Evolutionary conservation across 2,888 invertebrate species (phyloP).

Genomic region (Calameuta filiformis): DNA sequence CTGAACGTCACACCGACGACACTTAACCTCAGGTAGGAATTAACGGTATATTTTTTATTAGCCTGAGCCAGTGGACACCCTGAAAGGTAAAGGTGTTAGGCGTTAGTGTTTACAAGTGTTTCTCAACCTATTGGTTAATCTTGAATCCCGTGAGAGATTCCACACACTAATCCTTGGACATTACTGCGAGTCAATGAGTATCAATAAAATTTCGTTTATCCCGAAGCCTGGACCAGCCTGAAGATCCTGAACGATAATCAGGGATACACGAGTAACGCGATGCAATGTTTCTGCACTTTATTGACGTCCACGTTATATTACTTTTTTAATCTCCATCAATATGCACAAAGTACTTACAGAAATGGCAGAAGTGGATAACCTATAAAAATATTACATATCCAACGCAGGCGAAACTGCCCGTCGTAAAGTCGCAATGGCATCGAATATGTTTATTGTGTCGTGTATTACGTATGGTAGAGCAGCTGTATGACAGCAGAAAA

Average conservation of each 20-base stretch:
- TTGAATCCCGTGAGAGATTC: neutral
- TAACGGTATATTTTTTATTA: neutral
- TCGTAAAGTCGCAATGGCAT: neutral
- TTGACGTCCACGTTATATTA: neutral
- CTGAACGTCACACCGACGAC: conserved; percentile 72
- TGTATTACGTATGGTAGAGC: neutral
- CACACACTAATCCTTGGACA: neutral
- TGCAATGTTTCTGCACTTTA: neutral
- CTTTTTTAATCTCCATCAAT: neutral
- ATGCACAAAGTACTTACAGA: neutral
- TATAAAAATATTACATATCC: neutral
- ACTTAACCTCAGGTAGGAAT: conserved; percentile 70
- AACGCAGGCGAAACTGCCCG: neutral
- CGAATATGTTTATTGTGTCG: neutral
- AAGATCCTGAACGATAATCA: neutral
- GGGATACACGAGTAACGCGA: neutral
- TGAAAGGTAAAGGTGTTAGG: neutral
- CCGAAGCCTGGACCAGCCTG: neutral
- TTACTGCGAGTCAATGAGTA: neutral
- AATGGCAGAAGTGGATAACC: neutral
- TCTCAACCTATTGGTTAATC: neutral
- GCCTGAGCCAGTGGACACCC: neutral
- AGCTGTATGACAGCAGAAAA: neutral
- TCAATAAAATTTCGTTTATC: neutral
- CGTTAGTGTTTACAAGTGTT: neutral